These are phyloP conservation scores for Psettodes erumei DNA, from an alignment of 2,113 vertebrate genomes.

Conservation along the genomic window DNA sequence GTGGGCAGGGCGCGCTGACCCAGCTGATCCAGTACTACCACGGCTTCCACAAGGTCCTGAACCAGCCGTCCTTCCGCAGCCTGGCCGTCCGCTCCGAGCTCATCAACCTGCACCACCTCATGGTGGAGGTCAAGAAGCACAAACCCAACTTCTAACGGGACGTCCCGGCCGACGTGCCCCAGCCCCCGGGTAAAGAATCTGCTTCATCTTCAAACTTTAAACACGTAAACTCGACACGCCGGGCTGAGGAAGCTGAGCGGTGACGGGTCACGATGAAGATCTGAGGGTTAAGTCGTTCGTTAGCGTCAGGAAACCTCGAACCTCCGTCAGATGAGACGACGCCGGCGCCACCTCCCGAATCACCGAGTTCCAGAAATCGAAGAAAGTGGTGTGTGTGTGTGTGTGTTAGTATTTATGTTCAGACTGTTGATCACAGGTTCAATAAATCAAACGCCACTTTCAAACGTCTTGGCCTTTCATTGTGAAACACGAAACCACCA, in stretches of 20 bases:
- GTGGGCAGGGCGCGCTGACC: conserved; percentile 88
- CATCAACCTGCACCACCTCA: conserved; percentile 95
- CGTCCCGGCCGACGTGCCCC: too few species aligned
- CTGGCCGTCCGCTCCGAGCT: conserved; percentile 90
- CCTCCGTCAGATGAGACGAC: too few species aligned
- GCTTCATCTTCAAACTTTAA: neutral
- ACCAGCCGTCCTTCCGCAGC: conserved; percentile 88
- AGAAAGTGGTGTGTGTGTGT: neutral
- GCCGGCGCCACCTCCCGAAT: too few species aligned
- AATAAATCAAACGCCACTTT: too few species aligned
- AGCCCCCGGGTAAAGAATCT: neutral
- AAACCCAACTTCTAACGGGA: conserved; percentile 90
- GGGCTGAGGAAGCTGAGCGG: too few species aligned
- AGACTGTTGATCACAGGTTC: neutral
- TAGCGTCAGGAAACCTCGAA: too few species aligned
- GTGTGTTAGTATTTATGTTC: neutral
- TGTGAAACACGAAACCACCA: too few species aligned
- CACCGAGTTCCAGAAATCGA: too few species aligned
- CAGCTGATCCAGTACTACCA: conserved; percentile 97
- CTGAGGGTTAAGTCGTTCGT: too few species aligned
- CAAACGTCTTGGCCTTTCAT: conserved; percentile 1
- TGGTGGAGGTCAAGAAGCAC: conserved; percentile 97
- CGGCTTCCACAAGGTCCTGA: conserved; percentile 92
- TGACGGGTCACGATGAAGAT: too few species aligned
- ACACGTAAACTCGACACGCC: too few species aligned